A percentile compares a stretch with the other conserved stretches of the same genome.
Evolutionary conservation across 2,888 invertebrate genomes (phyloP).

Genomic region (Coecobrya sp.): DNA sequence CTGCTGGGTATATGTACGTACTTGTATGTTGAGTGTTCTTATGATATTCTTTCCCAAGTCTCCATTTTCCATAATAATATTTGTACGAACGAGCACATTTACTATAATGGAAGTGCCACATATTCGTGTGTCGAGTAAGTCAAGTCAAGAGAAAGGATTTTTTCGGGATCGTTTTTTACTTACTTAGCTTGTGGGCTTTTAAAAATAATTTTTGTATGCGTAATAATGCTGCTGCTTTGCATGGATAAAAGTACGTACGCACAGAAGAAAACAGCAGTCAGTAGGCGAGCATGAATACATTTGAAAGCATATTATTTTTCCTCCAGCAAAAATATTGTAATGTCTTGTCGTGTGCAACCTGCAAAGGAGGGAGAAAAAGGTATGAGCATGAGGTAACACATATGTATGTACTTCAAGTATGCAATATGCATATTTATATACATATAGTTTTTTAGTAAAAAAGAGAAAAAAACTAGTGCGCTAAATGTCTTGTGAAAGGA

Average conservation of each 20-base stretch:
- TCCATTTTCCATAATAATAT: conserved; percentile 43
- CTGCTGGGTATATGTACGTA: not conserved
- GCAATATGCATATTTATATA: not conserved
- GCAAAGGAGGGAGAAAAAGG: conserved; percentile 7
- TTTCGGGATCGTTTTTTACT: conserved; percentile 37
- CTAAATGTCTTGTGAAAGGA: conserved; percentile 70
- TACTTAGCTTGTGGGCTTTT: conserved; percentile 55
- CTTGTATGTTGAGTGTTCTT: not conserved
- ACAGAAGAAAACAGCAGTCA: not conserved
- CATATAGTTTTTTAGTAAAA: conserved; percentile 25
- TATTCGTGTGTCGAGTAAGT: not conserved
- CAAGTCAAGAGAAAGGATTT: conserved; percentile 51
- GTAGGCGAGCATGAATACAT: not conserved
- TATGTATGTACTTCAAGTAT: no score
- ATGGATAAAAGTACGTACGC: not conserved
- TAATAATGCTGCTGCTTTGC: conserved; percentile 21
- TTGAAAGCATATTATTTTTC: conserved; percentile 41
- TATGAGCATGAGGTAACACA: not conserved
- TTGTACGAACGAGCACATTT: conserved; percentile 34
- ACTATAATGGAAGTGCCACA: not conserved
- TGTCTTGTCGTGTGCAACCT: conserved; percentile 31
- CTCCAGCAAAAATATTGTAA: conserved; percentile 43
- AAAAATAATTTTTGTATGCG: conserved; percentile 53
- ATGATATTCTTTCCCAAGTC: not conserved
- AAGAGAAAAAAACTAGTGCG: conserved; percentile 31